Evolutionary conservation across 2,888 invertebrate species (phyloP).

Genomic region (Proisotoma minuta): DNA sequence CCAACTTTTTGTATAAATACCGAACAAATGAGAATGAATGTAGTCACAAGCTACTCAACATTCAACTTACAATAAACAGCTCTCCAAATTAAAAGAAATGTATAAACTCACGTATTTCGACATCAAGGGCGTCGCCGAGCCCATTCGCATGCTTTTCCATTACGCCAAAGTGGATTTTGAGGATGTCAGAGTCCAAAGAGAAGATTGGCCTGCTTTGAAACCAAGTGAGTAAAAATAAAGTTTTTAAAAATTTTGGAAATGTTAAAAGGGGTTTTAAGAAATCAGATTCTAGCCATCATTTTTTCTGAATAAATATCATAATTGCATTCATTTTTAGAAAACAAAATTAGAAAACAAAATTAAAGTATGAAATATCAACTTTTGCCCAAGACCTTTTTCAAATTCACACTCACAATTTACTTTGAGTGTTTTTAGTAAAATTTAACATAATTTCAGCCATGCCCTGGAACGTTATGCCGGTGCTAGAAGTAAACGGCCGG

Average conservation of each 20-base stretch:
- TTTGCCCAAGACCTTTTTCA: constrained; percentile 11
- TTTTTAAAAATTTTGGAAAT: not conserved
- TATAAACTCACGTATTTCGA: constrained; percentile 8
- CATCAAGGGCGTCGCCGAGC: constrained; percentile 15
- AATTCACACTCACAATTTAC: too few relatives aligned
- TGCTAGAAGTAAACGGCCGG: constrained; percentile 23
- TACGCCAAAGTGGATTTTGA: constrained; percentile 21
- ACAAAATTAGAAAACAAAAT: too few relatives aligned
- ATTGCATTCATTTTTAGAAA: not conserved
- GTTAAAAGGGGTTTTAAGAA: not conserved
- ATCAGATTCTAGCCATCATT: not conserved
- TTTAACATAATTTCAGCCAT: constrained; percentile 10
- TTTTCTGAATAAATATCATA: not conserved
- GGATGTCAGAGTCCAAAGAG: constrained; percentile 16
- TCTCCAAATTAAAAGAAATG: too few relatives aligned
- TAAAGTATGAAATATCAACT: constrained; percentile 5
- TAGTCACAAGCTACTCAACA: too few relatives aligned
- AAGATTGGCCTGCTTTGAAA: constrained; percentile 20
- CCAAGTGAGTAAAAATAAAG: constrained; percentile 7
- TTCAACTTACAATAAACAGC: too few relatives aligned
- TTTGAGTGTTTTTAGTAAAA: too few relatives aligned
- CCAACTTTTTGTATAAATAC: too few relatives aligned
- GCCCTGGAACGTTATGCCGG: constrained; percentile 30
- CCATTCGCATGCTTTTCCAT: constrained; percentile 19
- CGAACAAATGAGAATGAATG: too few relatives aligned